Evolutionary conservation across 2,888 invertebrate species (phyloP).

Genomic region (Melipona bicolor): DNA sequence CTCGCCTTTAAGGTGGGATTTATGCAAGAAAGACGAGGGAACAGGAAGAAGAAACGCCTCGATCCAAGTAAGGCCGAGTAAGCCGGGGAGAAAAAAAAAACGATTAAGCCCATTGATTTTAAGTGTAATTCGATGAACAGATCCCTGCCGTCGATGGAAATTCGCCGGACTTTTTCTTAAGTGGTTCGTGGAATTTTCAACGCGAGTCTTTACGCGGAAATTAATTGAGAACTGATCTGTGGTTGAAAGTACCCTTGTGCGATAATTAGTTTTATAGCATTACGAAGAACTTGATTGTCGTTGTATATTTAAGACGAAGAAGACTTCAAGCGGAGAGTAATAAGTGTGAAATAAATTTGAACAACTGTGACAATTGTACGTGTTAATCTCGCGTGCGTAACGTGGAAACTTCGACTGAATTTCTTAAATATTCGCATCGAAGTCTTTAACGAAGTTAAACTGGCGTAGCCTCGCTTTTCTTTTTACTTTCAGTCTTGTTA

Average conservation of each 20-base stretch:
- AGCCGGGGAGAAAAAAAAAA: constrained; percentile 15
- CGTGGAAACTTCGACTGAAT: too few species aligned
- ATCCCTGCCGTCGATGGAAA: not conserved
- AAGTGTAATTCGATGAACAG: constrained; percentile 43
- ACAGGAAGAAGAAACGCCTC: not conserved
- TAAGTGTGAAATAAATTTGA: not conserved
- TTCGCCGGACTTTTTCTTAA: not conserved
- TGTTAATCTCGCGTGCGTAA: too few species aligned
- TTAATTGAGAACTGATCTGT: not conserved
- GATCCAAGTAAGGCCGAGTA: not conserved
- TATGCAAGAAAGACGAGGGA: constrained; percentile 32
- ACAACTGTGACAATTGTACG: not conserved
- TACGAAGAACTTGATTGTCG: not conserved
- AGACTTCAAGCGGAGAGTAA: not conserved
- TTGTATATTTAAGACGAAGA: too few species aligned
- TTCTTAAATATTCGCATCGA: not conserved
- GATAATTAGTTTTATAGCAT: not conserved
- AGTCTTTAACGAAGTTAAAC: not conserved
- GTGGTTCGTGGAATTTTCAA: not conserved
- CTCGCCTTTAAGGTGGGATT: constrained; percentile 47
- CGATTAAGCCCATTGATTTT: constrained; percentile 55
- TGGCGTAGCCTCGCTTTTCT: not conserved
- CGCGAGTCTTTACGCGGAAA: not conserved
- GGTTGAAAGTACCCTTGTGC: not conserved
- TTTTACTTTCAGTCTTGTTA: not conserved